A percentile compares a stretch with the other conserved stretches of the same genome.
phyloP scores from a whole-genome alignment of 2,113 vertebrate genomes.

The Prionailurus viverrinus region DNA sequence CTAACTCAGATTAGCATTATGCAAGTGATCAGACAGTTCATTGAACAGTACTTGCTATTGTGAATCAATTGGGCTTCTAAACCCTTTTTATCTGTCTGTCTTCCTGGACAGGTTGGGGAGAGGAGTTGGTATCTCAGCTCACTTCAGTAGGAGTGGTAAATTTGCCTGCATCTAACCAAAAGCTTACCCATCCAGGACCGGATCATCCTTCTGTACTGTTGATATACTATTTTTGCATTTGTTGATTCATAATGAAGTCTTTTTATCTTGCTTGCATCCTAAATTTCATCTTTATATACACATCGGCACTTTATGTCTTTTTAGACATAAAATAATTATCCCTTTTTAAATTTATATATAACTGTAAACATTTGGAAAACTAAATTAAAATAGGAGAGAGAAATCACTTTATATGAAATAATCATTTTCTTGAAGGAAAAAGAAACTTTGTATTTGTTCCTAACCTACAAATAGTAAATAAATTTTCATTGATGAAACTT shows the following conservation, averaged over 20 bases:
- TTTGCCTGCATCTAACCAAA: neutral
- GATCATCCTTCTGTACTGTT: neutral
- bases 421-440: neutral
- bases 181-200: neutral
- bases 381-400: neutral
- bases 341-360: neutral
- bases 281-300: conserved; percentile 1
- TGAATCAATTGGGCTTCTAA: neutral
- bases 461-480: neutral
- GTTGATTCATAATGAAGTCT: neutral
- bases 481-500: neutral
- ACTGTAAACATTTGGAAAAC: neutral
- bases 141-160: neutral
- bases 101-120: neutral
- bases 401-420: neutral
- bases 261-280: neutral
- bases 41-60: neutral
- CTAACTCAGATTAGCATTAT: neutral
- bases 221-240: neutral
- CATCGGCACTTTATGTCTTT: neutral
- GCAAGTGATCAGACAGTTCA: neutral
- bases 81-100: neutral
- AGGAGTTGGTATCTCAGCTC: neutral
- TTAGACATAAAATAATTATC: conserved; percentile 1
- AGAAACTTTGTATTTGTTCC: neutral